These are phyloP conservation scores for Odontesthes bonariensis DNA, from an alignment of 2,113 vertebrate genomes.

Conservation along the genomic window DNA sequence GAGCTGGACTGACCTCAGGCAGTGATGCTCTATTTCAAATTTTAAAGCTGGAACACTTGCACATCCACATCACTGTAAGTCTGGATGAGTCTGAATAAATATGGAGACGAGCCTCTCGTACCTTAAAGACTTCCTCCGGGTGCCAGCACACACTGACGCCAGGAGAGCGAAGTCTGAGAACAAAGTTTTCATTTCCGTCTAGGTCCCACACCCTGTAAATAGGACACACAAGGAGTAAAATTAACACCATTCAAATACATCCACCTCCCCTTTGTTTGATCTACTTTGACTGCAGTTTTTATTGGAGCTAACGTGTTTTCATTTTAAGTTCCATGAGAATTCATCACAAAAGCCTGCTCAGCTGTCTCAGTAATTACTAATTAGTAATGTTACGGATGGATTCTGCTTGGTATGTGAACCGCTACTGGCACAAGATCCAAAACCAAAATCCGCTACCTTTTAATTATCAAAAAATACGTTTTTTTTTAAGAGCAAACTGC, in stretches of 20 bases:
- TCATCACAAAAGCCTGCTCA: background rate
- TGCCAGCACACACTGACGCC: slow-evolving; percentile 98
- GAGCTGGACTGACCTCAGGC: too few relatives aligned
- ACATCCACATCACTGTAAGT: background rate
- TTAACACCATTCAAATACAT: slow-evolving; percentile 22
- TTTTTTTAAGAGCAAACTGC: slow-evolving; percentile 28
- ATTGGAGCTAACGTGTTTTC: slow-evolving; percentile 1
- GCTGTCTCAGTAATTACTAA: slow-evolving; percentile 37
- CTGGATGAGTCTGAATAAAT: background rate
- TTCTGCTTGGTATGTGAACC: slow-evolving; percentile 43
- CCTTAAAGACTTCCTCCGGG: slow-evolving; percentile 93
- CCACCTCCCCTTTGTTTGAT: background rate
- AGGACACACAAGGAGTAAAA: slow-evolving; percentile 9
- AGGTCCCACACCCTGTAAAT: slow-evolving; percentile 91
- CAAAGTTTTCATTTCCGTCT: slow-evolving; percentile 88
- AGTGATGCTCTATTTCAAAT: background rate
- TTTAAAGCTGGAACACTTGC: background rate
- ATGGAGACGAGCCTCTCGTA: slow-evolving; percentile 52
- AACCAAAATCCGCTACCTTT: slow-evolving; percentile 27
- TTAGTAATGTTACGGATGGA: slow-evolving; percentile 19
- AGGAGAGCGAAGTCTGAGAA: slow-evolving; percentile 91
- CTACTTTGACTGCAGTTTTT: slow-evolving; percentile 6
- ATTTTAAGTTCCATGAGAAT: background rate
- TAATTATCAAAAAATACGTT: slow-evolving; percentile 55
- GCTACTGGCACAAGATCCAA: slow-evolving; percentile 27